A percentile compares a stretch with the other conserved stretches of the same genome.
These are phyloP conservation scores for Psittacus erithacus DNA, from an alignment of 2,113 vertebrate genomes.

Conservation along the genomic window DNA sequence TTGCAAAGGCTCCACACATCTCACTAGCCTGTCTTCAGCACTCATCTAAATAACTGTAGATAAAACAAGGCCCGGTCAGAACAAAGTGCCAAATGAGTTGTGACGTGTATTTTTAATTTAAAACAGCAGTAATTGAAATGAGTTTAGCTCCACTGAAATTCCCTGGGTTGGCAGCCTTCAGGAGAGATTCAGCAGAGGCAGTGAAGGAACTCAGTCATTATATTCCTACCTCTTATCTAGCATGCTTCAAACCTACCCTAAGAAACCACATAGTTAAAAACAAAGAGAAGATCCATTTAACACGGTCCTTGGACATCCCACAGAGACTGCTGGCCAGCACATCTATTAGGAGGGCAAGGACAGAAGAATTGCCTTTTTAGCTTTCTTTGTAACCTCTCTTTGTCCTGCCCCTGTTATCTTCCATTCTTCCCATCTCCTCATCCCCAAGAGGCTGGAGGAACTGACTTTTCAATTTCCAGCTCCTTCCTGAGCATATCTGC, in stretches of 20 bases:
- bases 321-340: neutral
- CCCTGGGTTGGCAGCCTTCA: neutral
- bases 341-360: neutral
- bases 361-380: constrained; percentile 10
- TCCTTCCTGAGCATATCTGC: constrained; percentile 32
- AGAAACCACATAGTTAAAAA: neutral
- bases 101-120: constrained; percentile 32
- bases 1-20: neutral
- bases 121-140: constrained; percentile 25
- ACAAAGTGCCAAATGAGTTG: neutral
- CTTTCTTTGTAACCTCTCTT: neutral
- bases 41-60: neutral
- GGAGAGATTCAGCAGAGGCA: neutral
- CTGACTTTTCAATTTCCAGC: constrained; percentile 39
- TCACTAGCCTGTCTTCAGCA: neutral
- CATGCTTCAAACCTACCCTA: neutral
- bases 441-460: neutral
- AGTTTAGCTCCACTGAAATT: neutral
- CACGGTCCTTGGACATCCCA: neutral
- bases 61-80: neutral
- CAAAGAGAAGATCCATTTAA: neutral
- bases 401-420: neutral
- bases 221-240: neutral
- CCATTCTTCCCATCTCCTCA: neutral
- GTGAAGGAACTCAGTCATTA: neutral